Evolutionary conservation across 2,113 vertebrate genomes (phyloP).

Genomic region (Sylvia atricapilla): DNA sequence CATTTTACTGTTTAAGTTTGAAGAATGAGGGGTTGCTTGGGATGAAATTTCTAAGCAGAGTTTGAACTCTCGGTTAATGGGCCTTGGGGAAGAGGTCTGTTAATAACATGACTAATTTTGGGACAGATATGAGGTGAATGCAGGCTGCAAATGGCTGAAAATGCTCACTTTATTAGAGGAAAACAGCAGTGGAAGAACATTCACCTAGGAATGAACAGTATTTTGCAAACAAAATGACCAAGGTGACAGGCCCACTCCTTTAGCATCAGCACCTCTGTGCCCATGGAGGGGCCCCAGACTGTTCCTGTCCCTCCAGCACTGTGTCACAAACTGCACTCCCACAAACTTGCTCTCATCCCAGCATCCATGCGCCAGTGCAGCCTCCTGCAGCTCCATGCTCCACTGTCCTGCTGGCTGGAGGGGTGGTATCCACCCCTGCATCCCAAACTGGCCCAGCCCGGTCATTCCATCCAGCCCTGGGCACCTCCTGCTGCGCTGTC

Average conservation of each 20-base stretch:
- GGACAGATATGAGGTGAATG: not conserved
- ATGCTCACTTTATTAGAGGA: not conserved
- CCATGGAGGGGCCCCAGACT: not conserved
- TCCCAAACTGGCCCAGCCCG: not conserved
- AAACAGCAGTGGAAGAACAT: not conserved
- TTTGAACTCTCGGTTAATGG: not conserved
- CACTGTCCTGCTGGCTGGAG: not conserved
- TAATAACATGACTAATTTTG: not conserved
- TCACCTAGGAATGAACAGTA: not conserved
- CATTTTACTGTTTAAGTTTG: not conserved
- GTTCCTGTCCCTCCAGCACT: conserved; percentile 35
- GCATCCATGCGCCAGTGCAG: conserved; percentile 35
- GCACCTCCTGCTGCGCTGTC: conserved; percentile 10
- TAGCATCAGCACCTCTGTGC: not conserved
- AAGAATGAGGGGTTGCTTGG: not conserved
- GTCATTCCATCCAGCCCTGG: conserved; percentile 27
- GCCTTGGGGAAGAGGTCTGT: not conserved
- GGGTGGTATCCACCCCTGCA: not conserved
- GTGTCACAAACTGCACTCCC: conserved; percentile 64
- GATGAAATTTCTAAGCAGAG: not conserved
- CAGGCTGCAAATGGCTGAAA: conserved; percentile 1
- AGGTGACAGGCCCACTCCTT: not conserved
- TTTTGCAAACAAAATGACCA: not conserved
- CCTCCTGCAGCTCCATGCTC: conserved; percentile 52
- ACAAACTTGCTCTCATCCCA: conserved; percentile 51